Conservation (phyloP, 2,797 vertebrate species). For the Salmo trutta region DNA sequence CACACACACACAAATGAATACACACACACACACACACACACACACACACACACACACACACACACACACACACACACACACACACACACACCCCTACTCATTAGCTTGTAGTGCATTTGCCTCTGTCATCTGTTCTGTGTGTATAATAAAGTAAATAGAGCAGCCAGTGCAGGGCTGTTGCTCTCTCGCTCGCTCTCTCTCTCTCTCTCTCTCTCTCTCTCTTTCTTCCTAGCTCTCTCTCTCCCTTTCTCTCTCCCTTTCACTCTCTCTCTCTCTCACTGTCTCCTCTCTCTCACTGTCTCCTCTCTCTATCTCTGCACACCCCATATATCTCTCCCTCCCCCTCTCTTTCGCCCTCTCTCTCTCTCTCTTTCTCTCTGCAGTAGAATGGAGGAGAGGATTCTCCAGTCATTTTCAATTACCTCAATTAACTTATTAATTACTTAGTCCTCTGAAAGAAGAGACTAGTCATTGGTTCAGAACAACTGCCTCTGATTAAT, state of each 20-base stretch:
- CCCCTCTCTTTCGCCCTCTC: too few species aligned
- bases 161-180: slow-evolving; percentile 25
- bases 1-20: neutral
- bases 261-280: slow-evolving; percentile 6
- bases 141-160: slow-evolving; percentile 58
- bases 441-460: slow-evolving; percentile 42
- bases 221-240: neutral
- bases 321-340: too few species aligned
- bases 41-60: too few species aligned
- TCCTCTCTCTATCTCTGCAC: neutral
- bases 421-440: slow-evolving; percentile 58
- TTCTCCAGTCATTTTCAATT: slow-evolving; percentile 56
- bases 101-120: slow-evolving; percentile 57
- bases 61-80: neutral
- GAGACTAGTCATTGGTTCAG: slow-evolving; percentile 41
- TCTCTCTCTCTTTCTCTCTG: neutral
- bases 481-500: slow-evolving; percentile 41
- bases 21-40: slow-evolving; percentile 23
- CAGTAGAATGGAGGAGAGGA: slow-evolving; percentile 10
- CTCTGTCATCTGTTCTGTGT: slow-evolving; percentile 62
- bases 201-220: neutral
- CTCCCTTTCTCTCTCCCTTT: neutral
- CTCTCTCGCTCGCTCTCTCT: neutral
- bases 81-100: slow-evolving; percentile 38
- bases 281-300: neutral